A percentile compares a stretch with the other conserved stretches of the same genome.
These are phyloP conservation scores for Tetramorium simillimum DNA, from an alignment of 1,140 invertebrate genomes.

Conservation along the genomic window DNA sequence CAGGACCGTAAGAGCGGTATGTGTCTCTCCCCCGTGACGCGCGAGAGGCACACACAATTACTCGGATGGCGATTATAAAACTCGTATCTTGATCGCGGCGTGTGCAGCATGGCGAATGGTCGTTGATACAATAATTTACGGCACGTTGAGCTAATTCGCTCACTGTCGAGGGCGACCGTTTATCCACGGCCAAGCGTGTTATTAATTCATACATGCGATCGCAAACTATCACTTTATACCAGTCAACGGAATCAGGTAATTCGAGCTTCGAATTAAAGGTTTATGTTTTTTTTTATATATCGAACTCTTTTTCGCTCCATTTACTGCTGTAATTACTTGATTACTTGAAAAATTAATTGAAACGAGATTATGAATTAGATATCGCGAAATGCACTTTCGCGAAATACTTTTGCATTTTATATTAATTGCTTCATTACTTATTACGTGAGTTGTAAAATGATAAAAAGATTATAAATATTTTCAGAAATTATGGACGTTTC, in stretches of 20 bases:
- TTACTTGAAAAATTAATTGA: background rate
- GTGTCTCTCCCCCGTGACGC: background rate
- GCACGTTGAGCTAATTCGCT: slow-evolving; percentile 34
- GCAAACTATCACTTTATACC: background rate
- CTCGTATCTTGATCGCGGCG: slow-evolving; percentile 28
- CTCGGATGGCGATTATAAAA: slow-evolving; percentile 34
- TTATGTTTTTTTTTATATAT: background rate
- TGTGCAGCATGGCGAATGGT: slow-evolving; percentile 9
- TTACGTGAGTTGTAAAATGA: background rate
- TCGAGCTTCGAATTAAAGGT: background rate
- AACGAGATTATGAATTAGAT: background rate
- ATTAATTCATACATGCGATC: slow-evolving; percentile 17
- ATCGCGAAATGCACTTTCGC: background rate
- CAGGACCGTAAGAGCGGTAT: background rate
- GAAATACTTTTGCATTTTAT: background rate
- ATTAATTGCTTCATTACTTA: background rate
- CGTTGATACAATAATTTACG: slow-evolving; percentile 46
- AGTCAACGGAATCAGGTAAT: background rate
- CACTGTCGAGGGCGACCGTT: slow-evolving; percentile 31
- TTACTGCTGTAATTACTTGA: background rate
- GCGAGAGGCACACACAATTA: slow-evolving; percentile 8
- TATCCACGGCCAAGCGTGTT: slow-evolving; percentile 26
- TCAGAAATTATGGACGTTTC: background rate
- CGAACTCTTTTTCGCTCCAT: background rate
- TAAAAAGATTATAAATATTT: background rate